phyloP scores from a whole-genome alignment of 2,888 invertebrate genomes.

The Acrocyrtus sp. region DNA sequence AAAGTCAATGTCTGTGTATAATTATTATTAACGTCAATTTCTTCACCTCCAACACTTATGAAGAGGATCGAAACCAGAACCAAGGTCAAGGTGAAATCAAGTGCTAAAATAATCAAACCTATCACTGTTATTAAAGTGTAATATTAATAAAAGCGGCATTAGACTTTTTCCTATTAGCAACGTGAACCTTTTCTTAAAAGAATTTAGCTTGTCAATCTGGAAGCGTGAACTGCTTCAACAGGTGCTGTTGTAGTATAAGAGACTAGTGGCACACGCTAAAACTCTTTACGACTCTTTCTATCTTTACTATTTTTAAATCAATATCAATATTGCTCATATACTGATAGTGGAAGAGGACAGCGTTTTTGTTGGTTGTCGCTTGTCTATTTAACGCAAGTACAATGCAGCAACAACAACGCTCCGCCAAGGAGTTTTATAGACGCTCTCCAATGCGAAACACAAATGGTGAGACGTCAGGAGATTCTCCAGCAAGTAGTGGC shows the following conservation, averaged over 20 bases:
- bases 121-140: background rate
- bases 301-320: no score
- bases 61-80: slow-evolving; percentile 2
- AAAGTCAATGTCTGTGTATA: slow-evolving; percentile 33
- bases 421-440: slow-evolving; percentile 21
- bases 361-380: no score
- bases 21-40: slow-evolving; percentile 45
- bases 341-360: no score
- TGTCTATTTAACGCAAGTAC: no score
- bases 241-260: no score
- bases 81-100: slow-evolving; percentile 38
- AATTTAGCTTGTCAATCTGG: no score
- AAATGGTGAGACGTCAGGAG: slow-evolving; percentile 23
- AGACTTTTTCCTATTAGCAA: no score
- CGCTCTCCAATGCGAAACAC: slow-evolving; percentile 13
- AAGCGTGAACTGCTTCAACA: no score
- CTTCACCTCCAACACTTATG: slow-evolving; percentile 6
- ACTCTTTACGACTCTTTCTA: no score
- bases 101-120: slow-evolving; percentile 34
- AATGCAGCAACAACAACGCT: slow-evolving; percentile 43
- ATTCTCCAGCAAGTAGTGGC: background rate
- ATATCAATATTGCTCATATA: no score
- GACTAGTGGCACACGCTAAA: no score
- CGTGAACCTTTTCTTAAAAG: no score
- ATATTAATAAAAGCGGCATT: background rate